Evolutionary conservation across 1,140 invertebrate genomes (phyloP), one percentile per base, ranked within the genome.

Genomic region (Scylla paramamosain): DNA sequence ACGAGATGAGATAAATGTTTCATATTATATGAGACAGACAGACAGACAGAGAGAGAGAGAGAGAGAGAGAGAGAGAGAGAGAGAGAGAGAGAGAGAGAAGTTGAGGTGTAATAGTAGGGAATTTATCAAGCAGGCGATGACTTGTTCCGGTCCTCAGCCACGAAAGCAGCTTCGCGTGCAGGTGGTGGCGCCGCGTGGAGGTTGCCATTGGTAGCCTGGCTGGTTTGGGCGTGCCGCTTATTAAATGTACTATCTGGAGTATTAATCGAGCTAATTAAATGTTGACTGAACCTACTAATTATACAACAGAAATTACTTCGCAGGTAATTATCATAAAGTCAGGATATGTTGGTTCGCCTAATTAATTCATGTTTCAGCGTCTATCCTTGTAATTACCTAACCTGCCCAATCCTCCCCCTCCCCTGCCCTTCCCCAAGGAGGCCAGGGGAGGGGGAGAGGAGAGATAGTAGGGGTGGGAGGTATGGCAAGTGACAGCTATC

Each of bases 251-350:
- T 67, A 67, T 67, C 59, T 67, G 20, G 59, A 67, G 59, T 67
- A 67, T 67, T 67, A 67, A 67, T 67, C 59, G 59, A 67, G 59
- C 59, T 67, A 67, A 67, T 67, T 67, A 67, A 67, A 67, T 67
- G 59, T 67, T 67, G 59, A 67, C 59, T 67, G 59, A 67, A 67
- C 59, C 59, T 67, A 67, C 59, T 67, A 67, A 67, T 67, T 67
- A 67, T 67, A 67, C 20, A 67, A 67, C 59, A 67, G 59, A 67
- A 67, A 67, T 67, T 67, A 67, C 59, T 67, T 67, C 20, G 59
- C 59, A 67, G 59, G 59, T 67, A 67, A 67, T 67, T 67, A 67
- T 67, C 59, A 67, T 67, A 67, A 67, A 67, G 59, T 67, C 59
- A 67, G 59, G 20, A 67, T 67, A 67, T 67, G 59, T 67, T 67